Percentiles rank a stretch among this genome's conserved stretches.
These are phyloP conservation scores for Vombatus ursinus DNA, from an alignment of 2,113 vertebrate genomes.

Conservation along the genomic window DNA sequence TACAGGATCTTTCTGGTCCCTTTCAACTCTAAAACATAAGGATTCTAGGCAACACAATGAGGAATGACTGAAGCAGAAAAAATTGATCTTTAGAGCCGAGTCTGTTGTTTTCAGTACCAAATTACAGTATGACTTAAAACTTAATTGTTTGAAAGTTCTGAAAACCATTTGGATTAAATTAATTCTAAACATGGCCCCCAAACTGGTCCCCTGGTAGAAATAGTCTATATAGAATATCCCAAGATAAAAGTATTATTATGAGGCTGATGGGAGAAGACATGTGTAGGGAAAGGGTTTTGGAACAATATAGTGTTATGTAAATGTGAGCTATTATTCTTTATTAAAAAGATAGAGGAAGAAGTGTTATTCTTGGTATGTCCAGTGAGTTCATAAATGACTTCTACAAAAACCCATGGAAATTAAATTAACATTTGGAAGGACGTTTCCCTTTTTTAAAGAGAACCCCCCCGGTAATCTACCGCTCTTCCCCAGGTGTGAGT, in stretches of 20 bases:
- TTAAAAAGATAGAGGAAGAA: constrained; percentile 63
- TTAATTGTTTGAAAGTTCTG: neutral
- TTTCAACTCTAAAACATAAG: neutral
- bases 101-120: neutral
- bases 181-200: neutral
- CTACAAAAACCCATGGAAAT: constrained; percentile 64
- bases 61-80: neutral
- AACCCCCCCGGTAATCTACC: constrained; percentile 48
- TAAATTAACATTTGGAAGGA: constrained; percentile 74
- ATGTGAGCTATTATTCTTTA: constrained; percentile 31
- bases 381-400: constrained; percentile 65
- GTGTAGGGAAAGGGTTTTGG: neutral
- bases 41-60: neutral
- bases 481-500: constrained; percentile 71
- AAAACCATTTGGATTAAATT: neutral
- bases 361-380: constrained; percentile 58
- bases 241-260: neutral
- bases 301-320: neutral
- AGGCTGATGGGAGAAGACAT: neutral
- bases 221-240: neutral
- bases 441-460: constrained; percentile 66
- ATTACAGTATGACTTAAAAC: neutral
- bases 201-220: neutral
- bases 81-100: neutral
- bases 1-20: neutral